Conservation (phyloP, 2,888 invertebrate species). For the Mesorhabditis sp. region DNA sequence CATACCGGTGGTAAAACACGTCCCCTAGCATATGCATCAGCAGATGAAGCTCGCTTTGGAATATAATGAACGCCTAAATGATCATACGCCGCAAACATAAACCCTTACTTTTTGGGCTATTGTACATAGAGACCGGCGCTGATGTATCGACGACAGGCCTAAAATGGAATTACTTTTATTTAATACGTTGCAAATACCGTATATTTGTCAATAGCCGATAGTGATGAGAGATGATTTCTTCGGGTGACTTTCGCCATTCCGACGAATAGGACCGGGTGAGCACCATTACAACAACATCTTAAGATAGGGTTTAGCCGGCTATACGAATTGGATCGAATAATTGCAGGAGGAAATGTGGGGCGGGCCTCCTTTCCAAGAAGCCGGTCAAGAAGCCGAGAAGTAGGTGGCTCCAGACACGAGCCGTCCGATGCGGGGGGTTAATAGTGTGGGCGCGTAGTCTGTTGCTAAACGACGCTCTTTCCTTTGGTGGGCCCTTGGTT, state of each 20-base stretch:
- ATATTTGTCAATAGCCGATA: constrained; percentile 20
- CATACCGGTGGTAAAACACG: background rate
- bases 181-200: too few relatives aligned
- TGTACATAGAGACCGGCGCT: constrained; percentile 37
- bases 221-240: constrained; percentile 37
- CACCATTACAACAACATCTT: background rate
- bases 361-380: too few relatives aligned
- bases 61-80: constrained; percentile 31
- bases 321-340: too few relatives aligned
- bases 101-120: constrained; percentile 35
- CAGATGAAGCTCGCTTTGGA: constrained; percentile 30
- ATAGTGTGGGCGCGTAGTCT: too few relatives aligned
- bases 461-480: too few relatives aligned
- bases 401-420: too few relatives aligned
- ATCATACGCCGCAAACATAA: background rate
- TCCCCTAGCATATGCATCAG: constrained; percentile 18
- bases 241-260: constrained; percentile 33
- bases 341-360: too few relatives aligned
- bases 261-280: constrained; percentile 21
- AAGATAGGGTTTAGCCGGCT: background rate
- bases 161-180: background rate
- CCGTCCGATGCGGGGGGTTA: too few relatives aligned
- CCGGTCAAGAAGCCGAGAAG: too few relatives aligned
- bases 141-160: constrained; percentile 24
- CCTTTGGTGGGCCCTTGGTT: too few relatives aligned